phyloP scores from a whole-genome alignment of 2,113 vertebrate species.

The Petroica traversi region DNA sequence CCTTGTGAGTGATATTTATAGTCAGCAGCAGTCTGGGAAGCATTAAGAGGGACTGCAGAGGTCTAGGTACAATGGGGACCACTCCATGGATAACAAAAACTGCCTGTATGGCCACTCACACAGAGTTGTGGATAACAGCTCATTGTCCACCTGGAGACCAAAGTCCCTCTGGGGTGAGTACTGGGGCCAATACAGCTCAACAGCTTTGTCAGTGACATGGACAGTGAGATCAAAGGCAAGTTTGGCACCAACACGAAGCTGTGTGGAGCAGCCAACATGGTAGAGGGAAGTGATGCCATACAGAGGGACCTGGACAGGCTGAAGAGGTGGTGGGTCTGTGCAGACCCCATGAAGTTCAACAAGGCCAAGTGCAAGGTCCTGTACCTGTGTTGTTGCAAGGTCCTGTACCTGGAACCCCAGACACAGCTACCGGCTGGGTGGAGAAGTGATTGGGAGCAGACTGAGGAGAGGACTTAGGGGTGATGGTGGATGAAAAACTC shows the following conservation, averaged over 20 bases:
- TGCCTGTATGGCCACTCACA: background rate
- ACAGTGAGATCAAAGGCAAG: background rate
- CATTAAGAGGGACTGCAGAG: background rate
- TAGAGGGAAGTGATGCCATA: background rate
- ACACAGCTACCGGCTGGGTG: background rate
- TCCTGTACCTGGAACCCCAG: background rate
- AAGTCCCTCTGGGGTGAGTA: background rate
- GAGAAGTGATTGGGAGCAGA: background rate
- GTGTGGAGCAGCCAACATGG: fast-evolving
- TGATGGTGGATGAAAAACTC: background rate
- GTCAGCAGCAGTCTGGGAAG: background rate
- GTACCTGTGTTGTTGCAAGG: background rate
- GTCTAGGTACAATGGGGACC: background rate
- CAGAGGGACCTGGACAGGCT: background rate
- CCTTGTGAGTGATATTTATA: background rate
- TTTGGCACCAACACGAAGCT: background rate
- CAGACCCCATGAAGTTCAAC: background rate
- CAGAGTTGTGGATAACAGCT: background rate
- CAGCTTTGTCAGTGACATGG: background rate
- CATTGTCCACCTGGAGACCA: background rate
- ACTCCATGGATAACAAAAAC: background rate
- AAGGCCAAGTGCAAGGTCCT: background rate
- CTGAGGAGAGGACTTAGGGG: background rate
- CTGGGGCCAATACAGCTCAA: fast-evolving
- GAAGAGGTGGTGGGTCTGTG: background rate